phyloP scores from a whole-genome alignment of 2,113 vertebrate genomes.

The Chamaea fasciata region DNA sequence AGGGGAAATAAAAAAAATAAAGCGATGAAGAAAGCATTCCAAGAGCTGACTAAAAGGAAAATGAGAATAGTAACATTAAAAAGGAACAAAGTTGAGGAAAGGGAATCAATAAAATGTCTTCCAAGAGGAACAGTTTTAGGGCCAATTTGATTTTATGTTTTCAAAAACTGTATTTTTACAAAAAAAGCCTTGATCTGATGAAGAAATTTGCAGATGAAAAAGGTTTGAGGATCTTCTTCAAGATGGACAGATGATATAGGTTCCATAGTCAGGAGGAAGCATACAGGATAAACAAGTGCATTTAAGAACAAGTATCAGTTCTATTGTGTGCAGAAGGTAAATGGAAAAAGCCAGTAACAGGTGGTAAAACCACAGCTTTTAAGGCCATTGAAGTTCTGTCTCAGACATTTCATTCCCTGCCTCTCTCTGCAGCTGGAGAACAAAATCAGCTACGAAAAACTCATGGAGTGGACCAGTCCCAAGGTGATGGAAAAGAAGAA shows the following conservation, averaged over 20 bases:
- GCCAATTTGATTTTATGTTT: background rate
- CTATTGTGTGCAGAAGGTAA: background rate
- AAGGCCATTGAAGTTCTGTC: background rate
- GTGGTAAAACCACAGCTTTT: background rate
- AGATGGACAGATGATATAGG: background rate
- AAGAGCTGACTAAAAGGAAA: background rate
- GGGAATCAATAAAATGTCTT: background rate
- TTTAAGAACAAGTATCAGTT: background rate
- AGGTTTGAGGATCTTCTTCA: background rate
- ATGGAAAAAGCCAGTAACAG: background rate
- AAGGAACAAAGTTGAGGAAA: background rate
- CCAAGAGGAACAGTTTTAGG: background rate
- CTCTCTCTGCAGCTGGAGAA: constrained; percentile 63
- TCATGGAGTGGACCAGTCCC: constrained; percentile 50
- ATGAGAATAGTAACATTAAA: background rate
- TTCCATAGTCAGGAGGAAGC: background rate
- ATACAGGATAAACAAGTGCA: background rate
- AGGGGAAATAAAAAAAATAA: background rate
- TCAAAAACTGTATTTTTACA: background rate
- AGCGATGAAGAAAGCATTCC: background rate
- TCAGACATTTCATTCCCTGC: background rate
- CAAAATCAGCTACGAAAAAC: constrained; percentile 46
- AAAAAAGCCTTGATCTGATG: background rate
- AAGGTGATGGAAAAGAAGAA: constrained; percentile 45
- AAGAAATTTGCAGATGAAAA: background rate